Base-by-base conservation (phyloP, 2,888 invertebrate genomes). In the Perizoma affinitatum region DNA sequence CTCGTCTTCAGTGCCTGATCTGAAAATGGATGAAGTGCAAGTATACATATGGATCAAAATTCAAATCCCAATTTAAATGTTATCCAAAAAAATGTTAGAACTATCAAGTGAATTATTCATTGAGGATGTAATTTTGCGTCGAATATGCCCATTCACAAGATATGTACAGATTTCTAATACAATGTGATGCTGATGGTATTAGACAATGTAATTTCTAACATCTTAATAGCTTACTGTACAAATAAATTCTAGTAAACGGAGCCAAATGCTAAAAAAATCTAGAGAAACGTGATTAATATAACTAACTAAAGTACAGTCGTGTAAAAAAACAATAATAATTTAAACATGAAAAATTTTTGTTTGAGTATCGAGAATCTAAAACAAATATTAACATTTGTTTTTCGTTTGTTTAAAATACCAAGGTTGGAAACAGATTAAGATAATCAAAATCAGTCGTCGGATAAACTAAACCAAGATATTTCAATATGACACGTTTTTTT, bases 311-410 rank as follows among this genome's bases (percentile, higher is more conserved):
- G 44, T 43, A 47, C 22, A 50, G 65, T 66, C 71, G 68, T 72
- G 69, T 72, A 70, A 72, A 61, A 67, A 68, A 70, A 65, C 66
- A 61, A 60, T 51, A 61, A 60, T 51, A 41, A 58, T 51, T 59
- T 51, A 8, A 52, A 63, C 57, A 65, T 54, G 51, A 62, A 63
- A 49, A 63, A 63, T 55, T 65, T 22, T 54, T 45, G 58, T 54
- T 61, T 61, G 41, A 63, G 51, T 42, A 48, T 44, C 44, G 33
- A 49, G 44, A 51, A 48, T 61, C 65, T 51, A 60, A 63, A 65
- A 59, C 54, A 48, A 34, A 53, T 64, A 58, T 62, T 69, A 52
- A 57, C 54, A 54, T 61, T 51, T 50, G 38, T 54, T 45, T 34
- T 51, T 50, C 44, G 58, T 61, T 53, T 58, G 51, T 52, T 63